phyloP scores from a whole-genome alignment of 2,113 vertebrate genomes.

The Chlorodrepanis virens region DNA sequence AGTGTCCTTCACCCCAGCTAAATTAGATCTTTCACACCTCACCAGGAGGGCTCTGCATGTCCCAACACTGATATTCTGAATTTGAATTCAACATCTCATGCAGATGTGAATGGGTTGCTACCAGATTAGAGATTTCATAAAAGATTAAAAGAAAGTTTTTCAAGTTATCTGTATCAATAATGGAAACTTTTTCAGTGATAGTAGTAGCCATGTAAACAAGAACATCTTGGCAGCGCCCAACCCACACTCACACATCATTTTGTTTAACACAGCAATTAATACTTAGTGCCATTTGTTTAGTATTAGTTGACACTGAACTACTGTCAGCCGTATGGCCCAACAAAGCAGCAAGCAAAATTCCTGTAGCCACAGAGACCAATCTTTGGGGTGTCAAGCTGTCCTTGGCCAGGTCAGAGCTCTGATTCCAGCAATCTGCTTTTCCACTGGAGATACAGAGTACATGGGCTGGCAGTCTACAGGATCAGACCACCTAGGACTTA shows the following conservation, averaged over 20 bases:
- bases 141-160: not conserved
- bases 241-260: not conserved
- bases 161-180: not conserved
- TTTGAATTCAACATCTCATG: not conserved
- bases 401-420: not conserved
- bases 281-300: not conserved
- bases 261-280: not conserved
- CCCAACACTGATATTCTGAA: fast-evolving
- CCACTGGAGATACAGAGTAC: not conserved
- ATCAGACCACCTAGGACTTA: not conserved
- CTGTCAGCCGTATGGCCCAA: not conserved
- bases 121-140: not conserved
- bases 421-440: not conserved
- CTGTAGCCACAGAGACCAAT: not conserved
- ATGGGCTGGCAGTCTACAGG: not conserved
- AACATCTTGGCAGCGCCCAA: not conserved
- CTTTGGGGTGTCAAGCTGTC: not conserved
- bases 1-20: not conserved
- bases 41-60: not conserved
- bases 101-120: not conserved
- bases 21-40: not conserved
- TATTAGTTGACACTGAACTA: not conserved
- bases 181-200: not conserved
- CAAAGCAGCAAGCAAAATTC: not conserved
- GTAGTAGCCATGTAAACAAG: not conserved